Conservation (phyloP, 2,888 invertebrate genomes). For the Dynastes hyllus region DNA sequence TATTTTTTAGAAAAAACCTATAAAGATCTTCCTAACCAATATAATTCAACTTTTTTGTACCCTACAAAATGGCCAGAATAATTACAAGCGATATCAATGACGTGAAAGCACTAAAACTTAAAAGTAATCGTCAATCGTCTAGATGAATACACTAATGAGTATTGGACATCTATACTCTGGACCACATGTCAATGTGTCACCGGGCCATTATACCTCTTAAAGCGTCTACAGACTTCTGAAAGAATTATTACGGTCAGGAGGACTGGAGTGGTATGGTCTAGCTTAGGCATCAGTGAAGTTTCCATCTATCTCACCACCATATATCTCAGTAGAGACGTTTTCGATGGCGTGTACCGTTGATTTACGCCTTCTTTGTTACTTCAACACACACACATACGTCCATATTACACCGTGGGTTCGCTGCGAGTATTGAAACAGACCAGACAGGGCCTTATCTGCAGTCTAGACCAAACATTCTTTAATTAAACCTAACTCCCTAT, state of each 20-base stretch:
- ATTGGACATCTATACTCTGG: slow-evolving; percentile 57
- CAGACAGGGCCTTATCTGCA: slow-evolving; percentile 60
- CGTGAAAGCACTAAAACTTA: slow-evolving; percentile 15
- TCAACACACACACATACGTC: slow-evolving; percentile 60
- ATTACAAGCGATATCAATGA: slow-evolving; percentile 18
- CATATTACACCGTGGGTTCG: slow-evolving; percentile 36
- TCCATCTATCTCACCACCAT: slow-evolving; percentile 63
- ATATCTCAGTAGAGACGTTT: slow-evolving; percentile 63
- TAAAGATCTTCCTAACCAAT: background rate
- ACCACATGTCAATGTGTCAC: slow-evolving; percentile 62
- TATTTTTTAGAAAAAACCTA: background rate
- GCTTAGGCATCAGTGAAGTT: slow-evolving; percentile 54
- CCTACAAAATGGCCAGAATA: background rate
- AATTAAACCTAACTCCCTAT: slow-evolving; percentile 62
- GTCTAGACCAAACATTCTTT: slow-evolving; percentile 62
- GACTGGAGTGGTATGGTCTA: slow-evolving; percentile 48
- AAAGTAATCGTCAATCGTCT: slow-evolving; percentile 31
- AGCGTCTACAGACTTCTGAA: slow-evolving; percentile 60
- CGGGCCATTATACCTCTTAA: slow-evolving; percentile 64
- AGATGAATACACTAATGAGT: slow-evolving; percentile 43
- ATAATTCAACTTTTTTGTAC: too few relatives aligned
- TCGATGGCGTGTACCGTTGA: slow-evolving; percentile 63
- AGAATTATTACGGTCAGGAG: slow-evolving; percentile 66
- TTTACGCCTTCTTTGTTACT: slow-evolving; percentile 65
- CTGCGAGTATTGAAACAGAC: slow-evolving; percentile 56